phyloP scores from a whole-genome alignment of 2,797 vertebrate species.

The Mormyrus proboscirostris region DNA sequence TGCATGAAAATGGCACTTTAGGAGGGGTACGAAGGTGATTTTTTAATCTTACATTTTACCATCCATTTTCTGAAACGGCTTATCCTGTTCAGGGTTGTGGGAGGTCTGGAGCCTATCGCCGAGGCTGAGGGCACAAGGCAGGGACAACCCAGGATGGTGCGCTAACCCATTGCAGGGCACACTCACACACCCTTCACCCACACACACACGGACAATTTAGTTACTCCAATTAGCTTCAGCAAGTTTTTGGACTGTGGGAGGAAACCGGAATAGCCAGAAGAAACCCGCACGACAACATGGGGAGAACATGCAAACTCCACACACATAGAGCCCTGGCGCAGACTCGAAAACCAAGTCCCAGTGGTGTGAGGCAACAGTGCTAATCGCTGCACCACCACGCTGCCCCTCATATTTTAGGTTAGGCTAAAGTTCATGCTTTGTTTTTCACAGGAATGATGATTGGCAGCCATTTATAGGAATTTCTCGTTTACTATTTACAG shows the following conservation, averaged over 20 bases:
- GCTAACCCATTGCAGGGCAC: not conserved
- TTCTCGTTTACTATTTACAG: conserved; percentile 18
- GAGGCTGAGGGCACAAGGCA: not conserved
- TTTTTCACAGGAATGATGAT: not conserved
- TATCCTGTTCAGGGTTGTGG: not conserved
- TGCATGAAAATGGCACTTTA: not conserved
- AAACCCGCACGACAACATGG: not conserved
- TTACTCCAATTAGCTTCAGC: not conserved
- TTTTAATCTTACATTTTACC: not conserved
- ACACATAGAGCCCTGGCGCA: not conserved
- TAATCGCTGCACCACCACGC: not conserved
- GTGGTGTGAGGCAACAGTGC: not conserved
- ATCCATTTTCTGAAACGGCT: not conserved
- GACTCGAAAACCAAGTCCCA: not conserved
- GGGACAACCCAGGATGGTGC: not conserved
- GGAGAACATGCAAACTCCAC: not conserved
- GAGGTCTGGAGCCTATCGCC: not conserved
- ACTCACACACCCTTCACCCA: too few species aligned
- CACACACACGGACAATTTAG: not conserved
- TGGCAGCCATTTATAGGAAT: conserved; percentile 40
- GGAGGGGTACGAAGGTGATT: not conserved
- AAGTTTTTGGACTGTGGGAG: not conserved
- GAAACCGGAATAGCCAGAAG: not conserved
- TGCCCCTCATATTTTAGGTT: not conserved
- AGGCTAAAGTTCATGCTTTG: not conserved